phyloP scores from a whole-genome alignment of 2,113 vertebrate species.

The Cephalopterus ornatus region DNA sequence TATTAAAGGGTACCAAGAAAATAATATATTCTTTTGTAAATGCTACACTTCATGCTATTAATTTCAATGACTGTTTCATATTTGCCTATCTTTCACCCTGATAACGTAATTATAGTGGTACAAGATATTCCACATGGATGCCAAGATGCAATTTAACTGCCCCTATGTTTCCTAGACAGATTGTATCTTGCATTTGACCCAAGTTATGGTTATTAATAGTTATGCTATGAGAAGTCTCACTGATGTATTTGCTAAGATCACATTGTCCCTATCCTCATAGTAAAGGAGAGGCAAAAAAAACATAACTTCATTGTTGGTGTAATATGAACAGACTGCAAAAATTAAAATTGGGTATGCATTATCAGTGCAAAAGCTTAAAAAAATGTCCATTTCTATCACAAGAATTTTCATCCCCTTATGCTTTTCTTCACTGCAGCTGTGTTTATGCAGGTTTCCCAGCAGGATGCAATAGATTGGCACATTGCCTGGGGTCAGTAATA shows the following conservation, averaged over 20 bases:
- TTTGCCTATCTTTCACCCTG: constrained; percentile 64
- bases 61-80: constrained; percentile 53
- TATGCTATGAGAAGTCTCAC: neutral
- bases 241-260: constrained; percentile 15
- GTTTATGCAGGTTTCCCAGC: neutral
- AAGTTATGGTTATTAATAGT: neutral
- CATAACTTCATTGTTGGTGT: neutral
- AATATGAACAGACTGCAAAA: neutral
- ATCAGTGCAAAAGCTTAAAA: neutral
- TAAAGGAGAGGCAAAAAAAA: neutral
- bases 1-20: constrained; percentile 52
- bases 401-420: neutral
- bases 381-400: neutral
- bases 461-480: neutral
- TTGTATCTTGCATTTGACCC: constrained; percentile 32
- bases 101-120: constrained; percentile 66
- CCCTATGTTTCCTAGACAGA: constrained; percentile 35
- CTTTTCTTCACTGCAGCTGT: neutral
- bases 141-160: constrained; percentile 51
- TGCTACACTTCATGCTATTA: constrained; percentile 44
- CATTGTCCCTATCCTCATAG: neutral
- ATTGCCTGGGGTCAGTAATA: neutral
- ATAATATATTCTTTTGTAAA: constrained; percentile 50
- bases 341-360: neutral
- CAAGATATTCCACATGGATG: constrained; percentile 51